Conservation (phyloP, 37 sponge, comb jelly and placozoan species). For the Bolinopsis microptera region DNA sequence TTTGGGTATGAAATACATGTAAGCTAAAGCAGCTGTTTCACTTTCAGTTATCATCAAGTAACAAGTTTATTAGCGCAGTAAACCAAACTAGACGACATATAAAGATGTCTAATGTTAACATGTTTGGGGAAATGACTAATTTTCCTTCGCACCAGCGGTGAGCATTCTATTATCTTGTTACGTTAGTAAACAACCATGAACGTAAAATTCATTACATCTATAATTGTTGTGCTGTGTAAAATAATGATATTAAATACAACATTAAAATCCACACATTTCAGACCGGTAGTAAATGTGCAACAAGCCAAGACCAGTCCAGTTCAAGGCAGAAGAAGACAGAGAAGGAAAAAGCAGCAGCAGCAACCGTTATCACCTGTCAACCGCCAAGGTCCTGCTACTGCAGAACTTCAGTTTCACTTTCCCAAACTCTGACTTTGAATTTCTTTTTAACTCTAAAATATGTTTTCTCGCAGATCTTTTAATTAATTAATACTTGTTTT, state of each 20-base stretch:
- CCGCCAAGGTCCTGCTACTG: neutral
- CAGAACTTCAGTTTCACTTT: neutral
- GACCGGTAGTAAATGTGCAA: neutral
- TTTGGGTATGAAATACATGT: too few species aligned
- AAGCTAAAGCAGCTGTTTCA: too few species aligned
- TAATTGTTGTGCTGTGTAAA: too few species aligned
- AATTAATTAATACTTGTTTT: too few species aligned
- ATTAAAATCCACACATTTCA: neutral
- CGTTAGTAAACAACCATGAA: neutral
- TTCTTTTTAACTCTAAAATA: too few species aligned
- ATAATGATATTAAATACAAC: too few species aligned
- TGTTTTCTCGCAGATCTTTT: too few species aligned
- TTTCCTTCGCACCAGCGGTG: neutral
- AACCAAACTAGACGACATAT: neutral
- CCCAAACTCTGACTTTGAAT: neutral
- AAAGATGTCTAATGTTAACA: constrained; percentile 36
- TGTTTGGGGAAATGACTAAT: constrained; percentile 32
- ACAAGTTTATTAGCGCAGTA: constrained; percentile 12
- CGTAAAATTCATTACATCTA: too few species aligned
- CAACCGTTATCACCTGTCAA: neutral
- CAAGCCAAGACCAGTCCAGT: neutral
- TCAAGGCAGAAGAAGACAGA: neutral
- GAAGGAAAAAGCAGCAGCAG: neutral
- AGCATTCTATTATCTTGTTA: neutral
- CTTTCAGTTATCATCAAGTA: constrained; percentile 31